A percentile compares a stretch with the other conserved stretches of the same genome.
Conservation (phyloP, 2,888 invertebrate species). For the Troides helena region DNA sequence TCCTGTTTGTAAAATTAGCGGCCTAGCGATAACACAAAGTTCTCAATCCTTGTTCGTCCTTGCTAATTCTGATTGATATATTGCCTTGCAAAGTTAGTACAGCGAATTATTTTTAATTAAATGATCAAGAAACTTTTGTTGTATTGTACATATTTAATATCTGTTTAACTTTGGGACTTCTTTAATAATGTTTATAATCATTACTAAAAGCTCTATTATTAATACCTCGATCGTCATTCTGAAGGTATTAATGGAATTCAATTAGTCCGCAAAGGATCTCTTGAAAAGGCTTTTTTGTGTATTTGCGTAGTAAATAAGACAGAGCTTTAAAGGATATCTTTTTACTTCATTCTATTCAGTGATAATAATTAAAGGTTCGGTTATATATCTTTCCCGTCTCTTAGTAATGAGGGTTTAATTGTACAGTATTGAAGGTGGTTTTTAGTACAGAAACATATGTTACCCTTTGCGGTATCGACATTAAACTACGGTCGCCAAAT, state of each 20-base stretch:
- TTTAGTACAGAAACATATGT: neutral
- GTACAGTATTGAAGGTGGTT: neutral
- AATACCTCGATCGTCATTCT: neutral
- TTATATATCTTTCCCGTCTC: neutral
- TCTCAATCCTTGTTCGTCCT: constrained; percentile 20
- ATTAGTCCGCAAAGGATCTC: constrained; percentile 8
- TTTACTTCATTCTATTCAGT: neutral
- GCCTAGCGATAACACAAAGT: constrained; percentile 18
- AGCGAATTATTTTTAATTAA: constrained; percentile 3
- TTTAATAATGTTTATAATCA: neutral
- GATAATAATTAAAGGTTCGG: neutral
- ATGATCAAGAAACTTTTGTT: neutral
- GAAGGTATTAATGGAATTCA: neutral
- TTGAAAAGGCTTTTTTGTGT: neutral
- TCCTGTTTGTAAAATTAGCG: constrained; percentile 24
- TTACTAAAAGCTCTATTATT: neutral
- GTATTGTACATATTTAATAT: neutral
- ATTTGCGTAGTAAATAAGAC: neutral
- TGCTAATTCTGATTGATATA: constrained; percentile 28
- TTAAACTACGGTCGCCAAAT: neutral
- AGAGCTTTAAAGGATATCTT: neutral
- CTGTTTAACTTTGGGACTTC: neutral
- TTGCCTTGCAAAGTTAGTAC: constrained; percentile 7
- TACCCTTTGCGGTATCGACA: neutral
- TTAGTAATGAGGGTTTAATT: neutral